Evolutionary conservation across 2,888 invertebrate species (phyloP).

Genomic region (Aporophyla lueneburgensis): DNA sequence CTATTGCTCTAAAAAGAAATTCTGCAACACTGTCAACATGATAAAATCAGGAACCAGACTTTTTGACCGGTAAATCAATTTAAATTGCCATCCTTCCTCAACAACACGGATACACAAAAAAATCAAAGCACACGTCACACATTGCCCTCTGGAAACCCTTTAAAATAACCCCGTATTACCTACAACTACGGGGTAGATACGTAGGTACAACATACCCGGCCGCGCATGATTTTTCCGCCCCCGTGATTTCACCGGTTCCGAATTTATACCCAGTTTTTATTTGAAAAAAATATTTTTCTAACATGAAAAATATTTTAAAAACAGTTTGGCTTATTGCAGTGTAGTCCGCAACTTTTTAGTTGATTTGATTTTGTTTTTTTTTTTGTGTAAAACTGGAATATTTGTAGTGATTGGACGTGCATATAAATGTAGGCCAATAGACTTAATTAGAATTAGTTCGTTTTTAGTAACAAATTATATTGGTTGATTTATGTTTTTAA

Average conservation of each 20-base stretch:
- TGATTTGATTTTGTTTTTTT: conserved; percentile 31
- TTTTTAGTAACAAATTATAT: neutral
- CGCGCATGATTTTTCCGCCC: conserved; percentile 71
- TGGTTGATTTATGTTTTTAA: neutral
- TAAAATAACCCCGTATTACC: conserved; percentile 63
- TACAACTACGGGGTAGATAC: conserved; percentile 35
- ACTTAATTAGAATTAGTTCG: neutral
- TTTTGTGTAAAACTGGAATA: conserved; percentile 1
- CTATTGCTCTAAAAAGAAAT: neutral
- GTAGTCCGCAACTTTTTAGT: conserved; percentile 29
- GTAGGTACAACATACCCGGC: conserved; percentile 58
- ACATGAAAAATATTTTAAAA: conserved; percentile 67
- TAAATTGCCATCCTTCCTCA: neutral
- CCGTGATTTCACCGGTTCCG: conserved; percentile 57
- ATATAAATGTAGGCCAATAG: neutral
- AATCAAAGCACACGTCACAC: conserved; percentile 44
- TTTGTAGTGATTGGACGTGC: neutral
- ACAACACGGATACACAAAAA: conserved; percentile 36
- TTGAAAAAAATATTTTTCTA: conserved; percentile 68
- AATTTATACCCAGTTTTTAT: conserved; percentile 64
- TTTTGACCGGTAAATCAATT: neutral
- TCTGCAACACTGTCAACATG: neutral
- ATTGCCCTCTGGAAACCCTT: conserved; percentile 55
- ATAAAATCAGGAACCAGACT: neutral
- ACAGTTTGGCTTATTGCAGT: conserved; percentile 44